Base-by-base conservation (phyloP, 2,797 vertebrate species). In the Falco peregrinus region DNA sequence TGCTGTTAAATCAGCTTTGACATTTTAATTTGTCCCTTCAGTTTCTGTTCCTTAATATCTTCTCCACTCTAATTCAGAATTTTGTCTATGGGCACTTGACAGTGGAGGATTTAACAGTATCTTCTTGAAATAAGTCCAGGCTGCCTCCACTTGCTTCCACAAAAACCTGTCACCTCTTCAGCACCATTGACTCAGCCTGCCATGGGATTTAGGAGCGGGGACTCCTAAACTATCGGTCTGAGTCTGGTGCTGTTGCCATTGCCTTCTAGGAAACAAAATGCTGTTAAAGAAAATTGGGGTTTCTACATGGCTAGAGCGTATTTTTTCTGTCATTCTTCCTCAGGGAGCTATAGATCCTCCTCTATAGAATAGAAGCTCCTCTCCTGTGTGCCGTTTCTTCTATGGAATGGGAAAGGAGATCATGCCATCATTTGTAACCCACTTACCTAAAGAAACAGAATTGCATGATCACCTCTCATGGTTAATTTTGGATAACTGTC, bases 221-320 rank as follows among this genome's bases (percentile, higher is more conserved):
- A 64, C 21, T 59, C 16, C 41, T 28, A 83, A 76, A 73, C 4
- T 48, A 10, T 37, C 16, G 57, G 28, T 5, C 19, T 75, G 8
- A 35, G 24, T 15, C 7, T 63, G 10, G 3, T 69, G 11, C 4
- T 5, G 3, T 10, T 61, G 43, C 2, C 69, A 37, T 37, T 37
- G 37, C 37, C 37, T 83, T 83, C 37, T 35, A 53, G 17, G 6
- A 87, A 75, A 51, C 1, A 13, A 67, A 76, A 39, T 1, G 16
- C 2, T 19, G 39, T 24, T 43, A 37, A 68, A 79, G 8, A 54
- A 89, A 79, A 6, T 1, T 48, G 6, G 16, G 5, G 1, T 5
- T 13, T 21, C 12, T 68, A 9, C 1, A 13, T 2, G 2, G 18
- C 15, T 13, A 35, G 11, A 63, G 2, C 24, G 4, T 15, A 5